Evolutionary conservation across 2,888 invertebrate species (phyloP), one percentile per base, ranked within the genome.

Genomic region (Stenichneumon culpator): DNA sequence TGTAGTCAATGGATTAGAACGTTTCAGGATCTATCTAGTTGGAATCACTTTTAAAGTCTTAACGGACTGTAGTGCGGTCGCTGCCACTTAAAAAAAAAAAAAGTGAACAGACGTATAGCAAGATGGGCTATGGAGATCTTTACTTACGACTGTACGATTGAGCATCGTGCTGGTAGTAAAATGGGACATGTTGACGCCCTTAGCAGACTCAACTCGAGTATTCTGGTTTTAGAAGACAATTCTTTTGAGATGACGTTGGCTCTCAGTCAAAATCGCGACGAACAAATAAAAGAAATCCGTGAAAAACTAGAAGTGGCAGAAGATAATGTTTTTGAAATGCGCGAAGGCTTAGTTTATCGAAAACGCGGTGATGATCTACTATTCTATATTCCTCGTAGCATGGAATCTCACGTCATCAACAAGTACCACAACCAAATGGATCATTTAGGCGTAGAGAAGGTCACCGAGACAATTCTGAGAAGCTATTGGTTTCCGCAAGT

Each of bases 141-240:
- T 74, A 87, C 88, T 84, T 87, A 78, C 84, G 86, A 89, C 74
- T 91, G 87, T 79, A 72, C 63, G 19, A 60, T 89, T 9, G 86
- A 87, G 39, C 91, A 91, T 79, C 67, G 90, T 36, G 25, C 82
- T 4, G 86, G 85, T 6, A 80, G 63, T 0, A 79, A 84, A 63
- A 90, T 90, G 89, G 65, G 57, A 9, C 89, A 91, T 78, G 90
- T 89, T 4, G 90, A 91, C 82, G 90, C 89, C 16, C 77, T 90
- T 25, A 89, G 89, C 82, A 54, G 54, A 54, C 54, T 54, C 54
- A 54, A 54, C 54, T 54, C 54, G 19, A 54, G 54, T 54, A 22
- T 54, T 60, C 52, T 54, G 19, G 4, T 54, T 54, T 16, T 87
- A 9, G 83, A 84, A 16, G 84, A 84, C 28, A 86, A 87, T 68